A percentile compares a stretch with the other conserved stretches of the same genome.
Evolutionary conservation across 2,888 invertebrate species (phyloP).

Genomic region (Meandrusa payeni): DNA sequence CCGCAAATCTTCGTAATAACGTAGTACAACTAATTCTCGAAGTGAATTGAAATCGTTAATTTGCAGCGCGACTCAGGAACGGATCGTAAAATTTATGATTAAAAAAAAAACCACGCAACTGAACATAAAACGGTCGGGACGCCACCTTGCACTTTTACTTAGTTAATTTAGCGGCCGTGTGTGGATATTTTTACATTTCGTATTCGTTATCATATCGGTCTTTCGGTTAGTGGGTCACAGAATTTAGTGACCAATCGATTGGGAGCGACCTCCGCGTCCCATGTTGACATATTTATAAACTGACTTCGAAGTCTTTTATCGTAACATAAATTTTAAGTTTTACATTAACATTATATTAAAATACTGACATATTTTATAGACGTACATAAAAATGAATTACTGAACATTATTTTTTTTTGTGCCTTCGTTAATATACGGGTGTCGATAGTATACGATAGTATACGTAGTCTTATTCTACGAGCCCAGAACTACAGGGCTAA

Average conservation of each 20-base stretch:
- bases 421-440: too few species aligned
- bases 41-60: constrained; percentile 4
- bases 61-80: constrained; percentile 20
- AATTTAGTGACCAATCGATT: neutral
- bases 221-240: constrained; percentile 3
- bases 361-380: too few species aligned
- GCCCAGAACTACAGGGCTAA: too few species aligned
- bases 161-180: constrained; percentile 5
- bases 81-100: constrained; percentile 25
- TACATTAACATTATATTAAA: too few species aligned
- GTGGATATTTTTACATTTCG: constrained; percentile 6
- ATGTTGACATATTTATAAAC: too few species aligned
- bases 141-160: constrained; percentile 26
- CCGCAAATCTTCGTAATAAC: neutral
- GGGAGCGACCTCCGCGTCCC: neutral
- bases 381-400: too few species aligned
- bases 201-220: constrained; percentile 1
- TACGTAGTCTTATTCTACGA: too few species aligned
- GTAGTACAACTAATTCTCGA: neutral
- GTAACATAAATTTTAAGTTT: too few species aligned
- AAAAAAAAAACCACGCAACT: neutral
- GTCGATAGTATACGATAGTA: too few species aligned
- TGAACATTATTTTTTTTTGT: too few species aligned
- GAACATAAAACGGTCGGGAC: constrained; percentile 14
- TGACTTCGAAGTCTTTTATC: too few species aligned